Percentiles rank a stretch among this genome's conserved stretches.
These are phyloP conservation scores for Bothrops alternatus DNA, from an alignment of 2,797 vertebrate species.

Conservation along the genomic window DNA sequence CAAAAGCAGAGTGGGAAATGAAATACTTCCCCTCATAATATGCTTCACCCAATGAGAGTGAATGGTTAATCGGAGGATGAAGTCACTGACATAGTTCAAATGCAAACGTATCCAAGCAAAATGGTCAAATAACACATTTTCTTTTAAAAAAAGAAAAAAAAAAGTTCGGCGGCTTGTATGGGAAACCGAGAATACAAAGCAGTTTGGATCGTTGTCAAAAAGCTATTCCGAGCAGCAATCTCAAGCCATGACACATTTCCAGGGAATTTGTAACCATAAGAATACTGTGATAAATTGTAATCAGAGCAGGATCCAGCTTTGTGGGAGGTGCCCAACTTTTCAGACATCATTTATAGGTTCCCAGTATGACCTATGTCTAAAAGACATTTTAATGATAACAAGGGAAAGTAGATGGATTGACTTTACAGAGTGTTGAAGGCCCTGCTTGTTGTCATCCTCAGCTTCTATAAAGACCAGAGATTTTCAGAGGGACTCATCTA, in stretches of 20 bases:
- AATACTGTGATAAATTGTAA: slow-evolving; percentile 80
- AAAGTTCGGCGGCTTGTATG: slow-evolving; percentile 56
- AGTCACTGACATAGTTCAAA: slow-evolving; percentile 59
- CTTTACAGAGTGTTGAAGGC: slow-evolving; percentile 79
- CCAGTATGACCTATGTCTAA: slow-evolving; percentile 80
- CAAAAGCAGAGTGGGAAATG: slow-evolving; percentile 44
- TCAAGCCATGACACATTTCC: slow-evolving; percentile 78
- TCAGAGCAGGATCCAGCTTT: slow-evolving; percentile 71
- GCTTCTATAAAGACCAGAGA: slow-evolving; percentile 74
- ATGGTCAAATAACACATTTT: slow-evolving; percentile 46
- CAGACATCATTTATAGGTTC: slow-evolving; percentile 81
- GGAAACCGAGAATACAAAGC: slow-evolving; percentile 60
- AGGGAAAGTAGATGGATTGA: slow-evolving; percentile 77
- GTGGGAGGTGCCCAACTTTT: slow-evolving; percentile 77
- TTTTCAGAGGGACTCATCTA: slow-evolving; percentile 75
- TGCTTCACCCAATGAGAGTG: slow-evolving; percentile 51
- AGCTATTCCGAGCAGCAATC: slow-evolving; percentile 71
- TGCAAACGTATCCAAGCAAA: not conserved
- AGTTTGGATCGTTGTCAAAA: slow-evolving; percentile 71
- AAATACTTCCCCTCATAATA: slow-evolving; percentile 54
- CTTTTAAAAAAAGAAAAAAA: slow-evolving; percentile 41
- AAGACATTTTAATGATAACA: slow-evolving; percentile 82
- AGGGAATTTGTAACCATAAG: slow-evolving; percentile 76
- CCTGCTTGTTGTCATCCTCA: slow-evolving; percentile 79
- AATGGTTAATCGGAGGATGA: slow-evolving; percentile 62